phyloP scores from a whole-genome alignment of 2,888 invertebrate genomes.

The Agrochola lychnidis region DNA sequence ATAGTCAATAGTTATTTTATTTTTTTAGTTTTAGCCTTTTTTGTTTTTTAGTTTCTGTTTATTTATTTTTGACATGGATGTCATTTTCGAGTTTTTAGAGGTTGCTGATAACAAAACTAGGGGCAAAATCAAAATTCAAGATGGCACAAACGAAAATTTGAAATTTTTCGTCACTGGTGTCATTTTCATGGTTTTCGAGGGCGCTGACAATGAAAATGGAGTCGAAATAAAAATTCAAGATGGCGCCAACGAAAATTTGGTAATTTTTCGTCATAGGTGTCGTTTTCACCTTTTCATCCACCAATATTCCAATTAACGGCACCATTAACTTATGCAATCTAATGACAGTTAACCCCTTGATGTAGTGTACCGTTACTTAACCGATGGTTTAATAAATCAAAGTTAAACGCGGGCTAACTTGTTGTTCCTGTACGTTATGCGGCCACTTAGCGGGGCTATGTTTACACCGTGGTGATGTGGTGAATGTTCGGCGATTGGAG shows the following conservation, averaged over 20 bases:
- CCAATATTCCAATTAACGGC: slow-evolving; percentile 31
- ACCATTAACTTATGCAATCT: slow-evolving; percentile 19
- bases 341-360: slow-evolving; percentile 55
- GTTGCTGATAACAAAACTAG: background rate
- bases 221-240: too few relatives aligned
- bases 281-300: background rate
- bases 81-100: background rate
- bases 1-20: background rate
- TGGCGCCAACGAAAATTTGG: too few relatives aligned
- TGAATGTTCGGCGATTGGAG: background rate
- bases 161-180: too few relatives aligned
- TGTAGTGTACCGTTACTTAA: slow-evolving; percentile 67
- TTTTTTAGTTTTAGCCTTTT: background rate
- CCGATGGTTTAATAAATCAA: slow-evolving; percentile 84
- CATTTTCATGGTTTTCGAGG: too few relatives aligned
- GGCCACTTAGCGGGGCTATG: slow-evolving; percentile 73
- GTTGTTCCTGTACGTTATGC: slow-evolving; percentile 76
- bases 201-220: too few relatives aligned
- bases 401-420: slow-evolving; percentile 82
- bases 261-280: too few relatives aligned
- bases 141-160: too few relatives aligned
- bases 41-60: background rate
- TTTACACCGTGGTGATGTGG: slow-evolving; percentile 71
- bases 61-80: background rate
- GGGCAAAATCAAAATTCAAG: background rate